Percentiles rank a stretch among this genome's conserved stretches.
These are phyloP conservation scores for Tetrax tetrax DNA, from an alignment of 2,113 vertebrate genomes.

Conservation along the genomic window DNA sequence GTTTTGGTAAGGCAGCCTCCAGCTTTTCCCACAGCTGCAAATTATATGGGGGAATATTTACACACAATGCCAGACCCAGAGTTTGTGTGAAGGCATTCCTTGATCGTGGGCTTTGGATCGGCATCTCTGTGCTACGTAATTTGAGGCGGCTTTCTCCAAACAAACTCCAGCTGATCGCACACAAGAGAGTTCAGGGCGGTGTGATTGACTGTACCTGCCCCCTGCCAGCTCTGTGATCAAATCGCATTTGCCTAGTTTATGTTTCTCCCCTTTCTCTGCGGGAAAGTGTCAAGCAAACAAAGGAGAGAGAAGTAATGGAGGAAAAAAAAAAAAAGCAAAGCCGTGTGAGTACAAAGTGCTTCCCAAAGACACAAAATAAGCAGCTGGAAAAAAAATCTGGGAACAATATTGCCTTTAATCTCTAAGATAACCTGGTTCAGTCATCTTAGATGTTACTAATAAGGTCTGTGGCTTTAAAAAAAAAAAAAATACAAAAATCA, in stretches of 20 bases:
- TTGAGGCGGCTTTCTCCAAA: background rate
- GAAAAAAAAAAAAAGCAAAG: background rate
- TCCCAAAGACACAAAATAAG: constrained; percentile 22
- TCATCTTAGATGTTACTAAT: background rate
- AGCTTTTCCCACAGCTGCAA: background rate
- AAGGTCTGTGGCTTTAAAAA: background rate
- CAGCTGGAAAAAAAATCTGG: background rate
- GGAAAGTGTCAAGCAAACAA: constrained; percentile 40
- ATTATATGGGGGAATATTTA: background rate
- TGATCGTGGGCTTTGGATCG: background rate
- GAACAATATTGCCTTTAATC: constrained; percentile 43
- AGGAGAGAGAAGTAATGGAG: background rate
- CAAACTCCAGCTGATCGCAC: background rate
- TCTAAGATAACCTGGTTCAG: background rate
- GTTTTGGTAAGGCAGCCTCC: background rate
- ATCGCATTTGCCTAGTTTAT: constrained; percentile 25
- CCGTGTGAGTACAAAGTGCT: background rate
- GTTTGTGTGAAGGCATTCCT: background rate
- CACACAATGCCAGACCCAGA: accelerated
- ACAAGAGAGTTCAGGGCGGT: background rate
- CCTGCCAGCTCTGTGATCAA: constrained; percentile 39
- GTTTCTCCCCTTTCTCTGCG: constrained; percentile 20
- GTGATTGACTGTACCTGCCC: constrained; percentile 18
- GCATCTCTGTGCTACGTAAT: background rate
- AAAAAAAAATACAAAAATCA: background rate